Evolutionary conservation across 2,888 invertebrate genomes (phyloP).

Genomic region (Ceramica pisi): DNA sequence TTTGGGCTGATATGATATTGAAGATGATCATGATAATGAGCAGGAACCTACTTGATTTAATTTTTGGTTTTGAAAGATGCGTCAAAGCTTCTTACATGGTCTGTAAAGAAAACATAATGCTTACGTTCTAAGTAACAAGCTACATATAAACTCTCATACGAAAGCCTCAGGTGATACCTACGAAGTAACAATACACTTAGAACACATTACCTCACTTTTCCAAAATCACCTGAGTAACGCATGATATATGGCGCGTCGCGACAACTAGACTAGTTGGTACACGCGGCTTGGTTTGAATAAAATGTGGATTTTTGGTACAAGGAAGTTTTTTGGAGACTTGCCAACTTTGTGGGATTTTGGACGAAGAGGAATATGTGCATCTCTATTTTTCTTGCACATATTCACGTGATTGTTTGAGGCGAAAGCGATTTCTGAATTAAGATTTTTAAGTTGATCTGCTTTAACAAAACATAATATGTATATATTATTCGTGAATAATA

Average conservation of each 20-base stretch:
- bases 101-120: not conserved
- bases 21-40: too few relatives aligned
- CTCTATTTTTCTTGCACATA: not conserved
- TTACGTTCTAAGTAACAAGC: not conserved
- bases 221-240: slow-evolving; percentile 33
- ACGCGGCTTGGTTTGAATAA: slow-evolving; percentile 2
- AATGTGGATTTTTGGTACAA: not conserved
- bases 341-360: not conserved
- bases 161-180: slow-evolving; percentile 40
- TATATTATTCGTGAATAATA: too few relatives aligned
- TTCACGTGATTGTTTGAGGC: not conserved
- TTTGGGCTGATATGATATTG: too few relatives aligned
- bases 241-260: slow-evolving; percentile 28
- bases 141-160: not conserved
- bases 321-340: not conserved
- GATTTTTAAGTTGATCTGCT: too few relatives aligned
- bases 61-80: too few relatives aligned
- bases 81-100: not conserved
- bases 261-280: not conserved
- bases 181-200: slow-evolving; percentile 40
- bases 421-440: too few relatives aligned
- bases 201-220: slow-evolving; percentile 39
- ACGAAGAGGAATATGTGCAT: not conserved
- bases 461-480: not conserved
- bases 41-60: too few relatives aligned